Conservation (phyloP, 2,797 vertebrate species). For the Alfaro cultratus region DNA sequence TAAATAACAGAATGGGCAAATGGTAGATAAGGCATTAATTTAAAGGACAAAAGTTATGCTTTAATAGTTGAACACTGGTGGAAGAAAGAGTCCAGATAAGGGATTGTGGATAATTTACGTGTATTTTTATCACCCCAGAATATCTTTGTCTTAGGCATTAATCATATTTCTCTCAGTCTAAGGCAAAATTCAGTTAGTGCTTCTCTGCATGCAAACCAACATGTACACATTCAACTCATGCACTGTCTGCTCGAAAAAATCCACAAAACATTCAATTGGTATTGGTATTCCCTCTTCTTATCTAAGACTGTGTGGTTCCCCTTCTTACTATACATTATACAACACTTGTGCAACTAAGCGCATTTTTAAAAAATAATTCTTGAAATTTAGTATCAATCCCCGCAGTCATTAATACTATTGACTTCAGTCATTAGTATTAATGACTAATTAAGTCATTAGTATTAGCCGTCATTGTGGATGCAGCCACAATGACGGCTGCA, state of each 20-base stretch:
- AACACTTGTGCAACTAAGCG: constrained; percentile 76
- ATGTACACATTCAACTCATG: constrained; percentile 78
- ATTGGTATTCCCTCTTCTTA: constrained; percentile 64
- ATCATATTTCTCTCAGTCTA: constrained; percentile 64
- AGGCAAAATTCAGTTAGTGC: constrained; percentile 76
- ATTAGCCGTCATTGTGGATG: too few species aligned
- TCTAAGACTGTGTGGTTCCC: constrained; percentile 68
- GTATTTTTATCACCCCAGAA: constrained; percentile 19
- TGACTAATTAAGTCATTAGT: too few species aligned
- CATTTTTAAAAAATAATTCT: constrained; percentile 69
- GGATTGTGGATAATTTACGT: constrained; percentile 8
- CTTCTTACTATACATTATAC: constrained; percentile 69
- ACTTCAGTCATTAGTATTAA: constrained; percentile 27
- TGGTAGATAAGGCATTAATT: constrained; percentile 76
- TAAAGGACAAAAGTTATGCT: constrained; percentile 48
- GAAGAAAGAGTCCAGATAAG: constrained; percentile 11
- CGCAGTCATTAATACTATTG: constrained; percentile 47
- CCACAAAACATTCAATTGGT: constrained; percentile 66
- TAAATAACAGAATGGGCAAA: constrained; percentile 49
- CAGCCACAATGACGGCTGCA: too few species aligned
- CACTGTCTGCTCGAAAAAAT: constrained; percentile 64
- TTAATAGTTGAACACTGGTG: constrained; percentile 25
- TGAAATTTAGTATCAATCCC: constrained; percentile 72
- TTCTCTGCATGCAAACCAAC: constrained; percentile 76
- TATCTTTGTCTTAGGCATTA: constrained; percentile 27